A percentile compares a stretch with the other conserved stretches of the same genome.
Evolutionary conservation across 2,113 vertebrate species (phyloP).

Genomic region (Proteles cristata): DNA sequence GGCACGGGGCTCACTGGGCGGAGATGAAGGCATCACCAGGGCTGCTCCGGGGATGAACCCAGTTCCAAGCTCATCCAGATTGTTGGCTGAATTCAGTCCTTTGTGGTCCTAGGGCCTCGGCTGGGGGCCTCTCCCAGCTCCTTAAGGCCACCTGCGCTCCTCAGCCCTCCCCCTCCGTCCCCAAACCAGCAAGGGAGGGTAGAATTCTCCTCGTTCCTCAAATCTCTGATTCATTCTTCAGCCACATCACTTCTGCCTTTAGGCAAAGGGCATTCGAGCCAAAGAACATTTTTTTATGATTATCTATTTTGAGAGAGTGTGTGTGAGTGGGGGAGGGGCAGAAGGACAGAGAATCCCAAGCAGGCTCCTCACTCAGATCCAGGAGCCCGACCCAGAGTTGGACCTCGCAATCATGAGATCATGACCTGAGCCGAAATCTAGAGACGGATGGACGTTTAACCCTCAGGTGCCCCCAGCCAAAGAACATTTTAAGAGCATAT

Average conservation of each 20-base stretch:
- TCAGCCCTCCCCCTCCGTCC: neutral
- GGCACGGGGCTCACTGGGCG: neutral
- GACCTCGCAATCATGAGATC: neutral
- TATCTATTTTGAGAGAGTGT: neutral
- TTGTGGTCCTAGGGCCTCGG: neutral
- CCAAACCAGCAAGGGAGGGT: neutral
- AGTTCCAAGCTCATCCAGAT: neutral
- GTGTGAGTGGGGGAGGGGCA: neutral
- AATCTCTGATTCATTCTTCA: neutral
- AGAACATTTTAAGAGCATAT: neutral
- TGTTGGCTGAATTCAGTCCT: neutral
- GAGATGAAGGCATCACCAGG: neutral
- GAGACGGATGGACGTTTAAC: neutral
- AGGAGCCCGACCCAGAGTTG: neutral
- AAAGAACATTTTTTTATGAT: neutral
- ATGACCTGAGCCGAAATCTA: neutral
- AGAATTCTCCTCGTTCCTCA: neutral
- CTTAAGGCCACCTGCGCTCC: neutral
- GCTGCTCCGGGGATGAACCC: too few relatives aligned
- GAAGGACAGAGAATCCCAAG: neutral
- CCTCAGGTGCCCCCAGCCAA: accelerated
- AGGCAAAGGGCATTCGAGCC: neutral
- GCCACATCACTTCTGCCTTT: neutral
- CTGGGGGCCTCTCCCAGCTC: neutral
- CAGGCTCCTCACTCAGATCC: neutral